Percentiles rank a stretch among this genome's conserved stretches.
phyloP scores from a whole-genome alignment of 1,140 invertebrate genomes.

The Philotrypesis tridentata region DNA sequence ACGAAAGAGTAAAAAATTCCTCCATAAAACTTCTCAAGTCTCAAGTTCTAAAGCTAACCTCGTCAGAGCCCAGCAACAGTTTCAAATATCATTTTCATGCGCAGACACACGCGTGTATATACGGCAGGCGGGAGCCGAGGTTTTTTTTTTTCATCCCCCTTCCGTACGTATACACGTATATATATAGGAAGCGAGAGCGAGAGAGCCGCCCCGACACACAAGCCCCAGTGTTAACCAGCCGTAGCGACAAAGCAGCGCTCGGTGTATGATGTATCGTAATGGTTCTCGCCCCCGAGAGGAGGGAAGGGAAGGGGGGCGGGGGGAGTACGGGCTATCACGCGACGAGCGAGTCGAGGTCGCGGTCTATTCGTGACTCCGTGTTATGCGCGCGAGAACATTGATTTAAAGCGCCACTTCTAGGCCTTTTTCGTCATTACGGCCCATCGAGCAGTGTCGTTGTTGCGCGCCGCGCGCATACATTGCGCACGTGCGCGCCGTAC shows the following conservation, averaged over 20 bases:
- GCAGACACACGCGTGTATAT: background rate
- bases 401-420: conserved; percentile 2
- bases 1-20: too few species aligned
- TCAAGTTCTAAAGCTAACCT: too few species aligned
- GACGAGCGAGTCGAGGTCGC: background rate
- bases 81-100: background rate
- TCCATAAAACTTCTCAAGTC: background rate
- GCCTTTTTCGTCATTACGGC: background rate
- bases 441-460: background rate
- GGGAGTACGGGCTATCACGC: background rate
- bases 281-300: background rate
- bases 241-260: conserved; percentile 14
- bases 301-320: too few species aligned
- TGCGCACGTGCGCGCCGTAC: too few species aligned
- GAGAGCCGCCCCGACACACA: background rate
- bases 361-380: conserved; percentile 4
- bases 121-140: too few species aligned
- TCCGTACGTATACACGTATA: too few species aligned
- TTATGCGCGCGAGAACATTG: conserved; percentile 16
- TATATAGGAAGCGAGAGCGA: too few species aligned
- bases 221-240: conserved; percentile 12
- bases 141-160: background rate
- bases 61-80: background rate
- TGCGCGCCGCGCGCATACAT: background rate
- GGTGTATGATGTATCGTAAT: conserved; percentile 27